phyloP scores from a whole-genome alignment of 1,140 invertebrate species.

The Plectrocnemia conspersa region DNA sequence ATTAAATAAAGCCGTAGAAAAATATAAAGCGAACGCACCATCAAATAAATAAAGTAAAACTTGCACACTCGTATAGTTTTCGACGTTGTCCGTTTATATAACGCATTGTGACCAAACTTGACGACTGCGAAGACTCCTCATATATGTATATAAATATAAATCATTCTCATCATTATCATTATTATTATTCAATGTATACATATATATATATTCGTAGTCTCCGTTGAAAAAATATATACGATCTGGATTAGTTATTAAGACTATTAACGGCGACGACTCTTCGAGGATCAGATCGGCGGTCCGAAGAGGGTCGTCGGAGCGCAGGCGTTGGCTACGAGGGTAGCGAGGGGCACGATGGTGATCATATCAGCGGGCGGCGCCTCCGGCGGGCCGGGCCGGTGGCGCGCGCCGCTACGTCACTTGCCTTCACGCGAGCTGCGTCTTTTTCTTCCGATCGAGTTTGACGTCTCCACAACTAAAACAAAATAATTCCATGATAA shows the following conservation, averaged over 20 bases:
- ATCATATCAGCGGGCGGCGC: slow-evolving; percentile 20
- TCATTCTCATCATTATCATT: no score
- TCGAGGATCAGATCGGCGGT: not conserved
- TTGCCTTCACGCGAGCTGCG: slow-evolving; percentile 56
- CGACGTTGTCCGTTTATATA: no score
- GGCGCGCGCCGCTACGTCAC: slow-evolving; percentile 52
- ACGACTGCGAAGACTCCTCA: no score
- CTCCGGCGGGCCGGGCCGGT: slow-evolving; percentile 37
- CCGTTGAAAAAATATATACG: not conserved
- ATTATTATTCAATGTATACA: no score
- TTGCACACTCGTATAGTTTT: no score
- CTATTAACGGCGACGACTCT: not conserved
- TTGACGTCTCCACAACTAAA: slow-evolving; percentile 42
- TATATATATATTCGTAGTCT: no score
- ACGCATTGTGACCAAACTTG: no score
- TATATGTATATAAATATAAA: no score
- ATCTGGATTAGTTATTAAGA: no score
- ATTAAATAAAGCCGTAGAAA: no score
- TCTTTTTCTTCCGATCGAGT: slow-evolving; percentile 42
- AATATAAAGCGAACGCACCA: no score
- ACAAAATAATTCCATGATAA: slow-evolving; percentile 28
- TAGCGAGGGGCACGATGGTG: slow-evolving; percentile 25
- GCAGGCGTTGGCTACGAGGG: slow-evolving; percentile 35
- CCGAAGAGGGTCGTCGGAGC: slow-evolving; percentile 27
- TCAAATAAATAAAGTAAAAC: no score